These are phyloP conservation scores for Limosa lapponica DNA, from an alignment of 2,797 vertebrate genomes.

Conservation along the genomic window DNA sequence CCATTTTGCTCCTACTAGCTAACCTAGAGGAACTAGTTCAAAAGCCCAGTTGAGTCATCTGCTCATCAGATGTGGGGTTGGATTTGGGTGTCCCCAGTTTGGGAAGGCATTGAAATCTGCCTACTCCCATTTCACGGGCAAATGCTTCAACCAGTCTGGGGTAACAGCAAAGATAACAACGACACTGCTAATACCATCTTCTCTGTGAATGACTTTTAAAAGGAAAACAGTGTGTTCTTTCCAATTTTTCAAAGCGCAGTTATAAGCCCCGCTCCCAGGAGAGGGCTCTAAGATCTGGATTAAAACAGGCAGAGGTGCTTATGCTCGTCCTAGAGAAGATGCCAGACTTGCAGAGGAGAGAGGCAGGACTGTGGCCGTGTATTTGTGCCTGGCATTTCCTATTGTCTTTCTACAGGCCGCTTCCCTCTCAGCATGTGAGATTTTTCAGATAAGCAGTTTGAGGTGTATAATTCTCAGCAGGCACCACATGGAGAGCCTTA, in stretches of 20 bases:
- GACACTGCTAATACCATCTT: fast-evolving
- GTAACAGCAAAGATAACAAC: background rate
- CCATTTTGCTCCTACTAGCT: background rate
- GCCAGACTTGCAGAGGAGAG: background rate
- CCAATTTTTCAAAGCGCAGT: background rate
- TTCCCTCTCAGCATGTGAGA: background rate
- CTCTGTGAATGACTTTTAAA: background rate
- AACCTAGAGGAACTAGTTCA: background rate
- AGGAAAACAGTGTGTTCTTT: background rate
- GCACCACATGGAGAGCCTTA: background rate
- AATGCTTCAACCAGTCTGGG: background rate
- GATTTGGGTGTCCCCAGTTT: background rate
- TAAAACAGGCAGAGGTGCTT: background rate
- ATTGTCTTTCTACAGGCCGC: background rate
- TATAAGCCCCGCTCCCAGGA: background rate
- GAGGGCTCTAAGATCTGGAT: background rate
- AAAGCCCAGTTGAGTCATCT: background rate
- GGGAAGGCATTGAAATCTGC: background rate
- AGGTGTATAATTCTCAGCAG: background rate
- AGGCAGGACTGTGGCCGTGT: background rate
- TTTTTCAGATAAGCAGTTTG: background rate
- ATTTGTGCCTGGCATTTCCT: background rate
- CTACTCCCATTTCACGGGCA: background rate
- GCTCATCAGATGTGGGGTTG: background rate
- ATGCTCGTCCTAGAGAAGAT: background rate